These are phyloP conservation scores for Brenthis ino DNA, from an alignment of 2,888 invertebrate genomes.

Conservation along the genomic window DNA sequence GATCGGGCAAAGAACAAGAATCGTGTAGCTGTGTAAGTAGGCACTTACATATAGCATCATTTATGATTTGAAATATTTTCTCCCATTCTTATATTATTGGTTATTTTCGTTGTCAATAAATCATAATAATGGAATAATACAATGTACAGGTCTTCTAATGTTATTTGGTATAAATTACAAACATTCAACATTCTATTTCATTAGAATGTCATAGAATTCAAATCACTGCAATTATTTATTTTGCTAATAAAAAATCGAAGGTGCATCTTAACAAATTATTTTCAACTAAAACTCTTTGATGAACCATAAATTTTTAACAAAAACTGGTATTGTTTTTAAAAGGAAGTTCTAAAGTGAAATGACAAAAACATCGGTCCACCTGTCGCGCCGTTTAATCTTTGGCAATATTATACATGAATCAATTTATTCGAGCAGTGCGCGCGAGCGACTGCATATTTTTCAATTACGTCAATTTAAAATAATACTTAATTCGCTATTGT, in stretches of 20 bases:
- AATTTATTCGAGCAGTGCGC: conserved; percentile 74
- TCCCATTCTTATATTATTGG: background rate
- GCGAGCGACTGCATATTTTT: conserved; percentile 80
- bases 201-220: no score
- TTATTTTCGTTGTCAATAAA: background rate
- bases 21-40: conserved; percentile 25
- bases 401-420: conserved; percentile 77
- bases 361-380: conserved; percentile 11
- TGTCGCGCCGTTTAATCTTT: conserved; percentile 49
- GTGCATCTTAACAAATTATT: no score
- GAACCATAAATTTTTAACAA: no score
- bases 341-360: background rate
- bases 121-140: background rate
- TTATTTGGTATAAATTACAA: background rate
- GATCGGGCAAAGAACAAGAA: conserved; percentile 42
- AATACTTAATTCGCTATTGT: conserved; percentile 82
- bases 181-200: no score
- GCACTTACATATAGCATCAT: conserved; percentile 3
- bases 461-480: conserved; percentile 83
- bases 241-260: no score
- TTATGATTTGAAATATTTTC: background rate
- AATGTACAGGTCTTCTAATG: no score
- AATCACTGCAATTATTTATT: no score
- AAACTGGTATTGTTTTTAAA: no score
- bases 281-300: no score